These are phyloP conservation scores for Desmophyllum pertusum DNA, from an alignment of 92 coral and sea anemone genomes.

Conservation along the genomic window DNA sequence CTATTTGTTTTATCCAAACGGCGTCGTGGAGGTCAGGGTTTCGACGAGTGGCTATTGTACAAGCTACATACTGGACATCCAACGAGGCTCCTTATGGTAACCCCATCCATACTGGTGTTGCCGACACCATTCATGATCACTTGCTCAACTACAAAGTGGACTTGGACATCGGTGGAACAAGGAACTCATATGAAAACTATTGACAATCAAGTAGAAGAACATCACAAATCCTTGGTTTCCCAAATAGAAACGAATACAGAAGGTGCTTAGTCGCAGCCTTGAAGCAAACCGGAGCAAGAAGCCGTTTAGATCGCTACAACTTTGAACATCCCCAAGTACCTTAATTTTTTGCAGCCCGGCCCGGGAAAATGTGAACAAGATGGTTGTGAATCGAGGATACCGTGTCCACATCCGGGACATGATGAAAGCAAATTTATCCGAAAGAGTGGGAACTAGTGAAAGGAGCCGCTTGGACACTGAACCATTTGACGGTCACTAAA, in stretches of 20 bases:
- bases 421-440: slow-evolving; percentile 73
- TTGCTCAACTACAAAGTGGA: slow-evolving; percentile 81
- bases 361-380: slow-evolving; percentile 43
- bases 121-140: slow-evolving; percentile 80
- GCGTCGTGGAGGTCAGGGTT: slow-evolving; percentile 76
- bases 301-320: slow-evolving; percentile 66
- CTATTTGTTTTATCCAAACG: slow-evolving; percentile 77
- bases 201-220: slow-evolving; percentile 58
- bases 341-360: slow-evolving; percentile 73
- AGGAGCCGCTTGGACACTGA: slow-evolving; percentile 58
- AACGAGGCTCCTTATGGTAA: slow-evolving; percentile 59
- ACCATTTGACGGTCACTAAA: slow-evolving; percentile 83
- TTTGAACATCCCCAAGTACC: slow-evolving; percentile 75
- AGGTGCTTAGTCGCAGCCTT: slow-evolving; percentile 58
- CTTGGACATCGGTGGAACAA: slow-evolving; percentile 69
- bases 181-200: slow-evolving; percentile 69
- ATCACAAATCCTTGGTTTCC: slow-evolving; percentile 70
- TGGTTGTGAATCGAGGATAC: slow-evolving; percentile 71
- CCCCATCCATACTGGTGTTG: slow-evolving; percentile 56
- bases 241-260: slow-evolving; percentile 45
- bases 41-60: slow-evolving; percentile 72
- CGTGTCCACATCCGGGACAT: slow-evolving; percentile 76
- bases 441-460: slow-evolving; percentile 51
- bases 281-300: slow-evolving; percentile 74
- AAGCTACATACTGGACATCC: slow-evolving; percentile 65